Base-by-base conservation (phyloP, 2,797 vertebrate genomes). In the Eremophila alpestris region DNA sequence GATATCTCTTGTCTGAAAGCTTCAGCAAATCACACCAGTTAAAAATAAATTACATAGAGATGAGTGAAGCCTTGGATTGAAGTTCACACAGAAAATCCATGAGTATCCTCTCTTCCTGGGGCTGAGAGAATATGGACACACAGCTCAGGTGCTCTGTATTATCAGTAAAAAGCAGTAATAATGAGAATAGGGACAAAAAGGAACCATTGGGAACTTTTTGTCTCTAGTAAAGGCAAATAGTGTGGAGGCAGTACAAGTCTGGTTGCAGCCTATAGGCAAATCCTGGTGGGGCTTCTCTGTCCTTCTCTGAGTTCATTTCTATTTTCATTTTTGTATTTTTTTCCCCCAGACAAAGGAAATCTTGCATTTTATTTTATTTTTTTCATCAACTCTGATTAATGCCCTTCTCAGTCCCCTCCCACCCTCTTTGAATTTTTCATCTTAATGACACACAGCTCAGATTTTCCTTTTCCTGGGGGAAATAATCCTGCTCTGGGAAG, bases 381-480 rank as follows among this genome's bases (percentile, higher is more conserved):
- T 77, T 89, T 14, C n/a, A 58, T 30, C 23, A 27, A 16, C 83
- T 89, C 55, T 95, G 96, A 96, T 94, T 86, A 95, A 97, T 94
- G 76, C 13, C 20, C 13, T 83, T 60, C 60, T 73, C 22, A 9
- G 22, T 34, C 54, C 59, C 34, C 67, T 90, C 83, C 90, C 60
- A 90, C 67, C 34, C 20, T 71, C 68, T 81, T 67, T 64, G 78
- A 83, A 51, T 90, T 94, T 96, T 96, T 94, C 87, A 90, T 94
- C 90, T 95, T 94, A 95, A 93, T 89, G 89, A 60, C 60, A 60
- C 38, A 81, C 84, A 94, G 75, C 93, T 94, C 67, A 49, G 80
- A 56, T 89, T 88, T 94, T 96, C 80, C 78, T 95, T 93, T 96
- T 96, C 94, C 93, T 90, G 26, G 67, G 89, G 90, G 86, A 96